Evolutionary conservation across 2,888 invertebrate genomes (phyloP).

Genomic region (Celastrina argiolus): DNA sequence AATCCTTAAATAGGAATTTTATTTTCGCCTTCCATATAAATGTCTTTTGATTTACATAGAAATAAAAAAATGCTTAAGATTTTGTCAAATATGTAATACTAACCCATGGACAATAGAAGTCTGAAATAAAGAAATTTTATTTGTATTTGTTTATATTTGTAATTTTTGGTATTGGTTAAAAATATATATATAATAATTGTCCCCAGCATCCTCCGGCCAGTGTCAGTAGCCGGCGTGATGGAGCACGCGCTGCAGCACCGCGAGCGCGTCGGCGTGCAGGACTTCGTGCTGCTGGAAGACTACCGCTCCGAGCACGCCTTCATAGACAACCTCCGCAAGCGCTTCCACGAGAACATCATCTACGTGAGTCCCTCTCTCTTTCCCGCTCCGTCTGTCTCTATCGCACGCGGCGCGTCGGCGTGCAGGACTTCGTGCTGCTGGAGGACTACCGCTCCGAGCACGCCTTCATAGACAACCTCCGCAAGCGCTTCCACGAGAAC

Average conservation of each 20-base stretch:
- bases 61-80: too few species aligned
- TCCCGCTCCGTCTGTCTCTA: slow-evolving; percentile 53
- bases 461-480: slow-evolving; percentile 91
- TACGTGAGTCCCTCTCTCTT: slow-evolving; percentile 84
- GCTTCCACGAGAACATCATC: slow-evolving; percentile 91
- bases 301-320: slow-evolving; percentile 89
- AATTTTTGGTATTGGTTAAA: neutral
- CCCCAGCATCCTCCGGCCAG: slow-evolving; percentile 58
- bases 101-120: too few species aligned
- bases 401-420: slow-evolving; percentile 89
- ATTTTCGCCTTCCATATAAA: too few species aligned
- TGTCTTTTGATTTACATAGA: too few species aligned
- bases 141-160: too few species aligned
- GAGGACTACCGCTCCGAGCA: slow-evolving; percentile 89
- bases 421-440: slow-evolving; percentile 93
- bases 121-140: too few species aligned
- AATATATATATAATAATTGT: too few species aligned
- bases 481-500: slow-evolving; percentile 90
- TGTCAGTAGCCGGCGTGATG: slow-evolving; percentile 79
- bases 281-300: slow-evolving; percentile 93
- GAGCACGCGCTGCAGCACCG: slow-evolving; percentile 88
- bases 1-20: too few species aligned
- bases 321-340: slow-evolving; percentile 90
- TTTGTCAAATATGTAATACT: too few species aligned
- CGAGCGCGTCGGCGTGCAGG: slow-evolving; percentile 93